Percentiles rank a stretch among this genome's conserved stretches.
Conservation (phyloP, 2,113 vertebrate species). For the Bostrychus sinensis region DNA sequence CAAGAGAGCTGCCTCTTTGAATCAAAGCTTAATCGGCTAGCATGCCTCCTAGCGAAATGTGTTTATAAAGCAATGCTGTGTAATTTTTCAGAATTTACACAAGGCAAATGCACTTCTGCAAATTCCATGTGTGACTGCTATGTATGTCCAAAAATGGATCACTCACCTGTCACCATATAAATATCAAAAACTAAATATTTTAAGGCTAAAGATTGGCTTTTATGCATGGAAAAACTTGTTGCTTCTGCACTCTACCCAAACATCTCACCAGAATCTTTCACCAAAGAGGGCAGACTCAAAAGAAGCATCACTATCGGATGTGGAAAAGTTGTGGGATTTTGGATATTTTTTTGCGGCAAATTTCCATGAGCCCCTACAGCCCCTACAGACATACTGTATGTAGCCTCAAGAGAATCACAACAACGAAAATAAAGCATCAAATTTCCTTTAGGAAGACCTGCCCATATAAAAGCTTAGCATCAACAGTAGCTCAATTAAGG, state of each 20-base stretch:
- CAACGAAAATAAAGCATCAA: slow-evolving; percentile 47
- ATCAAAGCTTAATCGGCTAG: slow-evolving; percentile 56
- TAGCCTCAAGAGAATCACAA: slow-evolving; percentile 34
- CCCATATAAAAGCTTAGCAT: slow-evolving; percentile 57
- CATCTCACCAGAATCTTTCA: no score
- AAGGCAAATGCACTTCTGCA: not conserved
- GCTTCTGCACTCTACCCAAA: no score
- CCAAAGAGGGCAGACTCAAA: no score
- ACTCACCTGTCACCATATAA: no score
- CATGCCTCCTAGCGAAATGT: slow-evolving; percentile 24
- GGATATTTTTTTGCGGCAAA: slow-evolving; percentile 30
- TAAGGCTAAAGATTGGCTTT: no score
- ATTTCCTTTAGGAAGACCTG: slow-evolving; percentile 66
- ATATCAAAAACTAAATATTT: no score
- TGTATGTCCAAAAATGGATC: no score
- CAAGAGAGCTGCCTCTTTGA: slow-evolving; percentile 29
- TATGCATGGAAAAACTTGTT: no score
- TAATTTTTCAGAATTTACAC: not conserved
- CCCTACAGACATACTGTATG: slow-evolving; percentile 7
- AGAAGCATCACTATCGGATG: no score
- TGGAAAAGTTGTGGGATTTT: no score
- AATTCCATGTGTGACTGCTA: not conserved
- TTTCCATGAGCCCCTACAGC: slow-evolving; percentile 29
- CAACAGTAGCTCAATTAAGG: slow-evolving; percentile 61
- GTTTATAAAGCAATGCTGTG: slow-evolving; percentile 17